Percentiles rank a stretch among this genome's conserved stretches.
phyloP scores from a whole-genome alignment of 2,888 invertebrate species.

The Pseudolycoriella hygida region DNA sequence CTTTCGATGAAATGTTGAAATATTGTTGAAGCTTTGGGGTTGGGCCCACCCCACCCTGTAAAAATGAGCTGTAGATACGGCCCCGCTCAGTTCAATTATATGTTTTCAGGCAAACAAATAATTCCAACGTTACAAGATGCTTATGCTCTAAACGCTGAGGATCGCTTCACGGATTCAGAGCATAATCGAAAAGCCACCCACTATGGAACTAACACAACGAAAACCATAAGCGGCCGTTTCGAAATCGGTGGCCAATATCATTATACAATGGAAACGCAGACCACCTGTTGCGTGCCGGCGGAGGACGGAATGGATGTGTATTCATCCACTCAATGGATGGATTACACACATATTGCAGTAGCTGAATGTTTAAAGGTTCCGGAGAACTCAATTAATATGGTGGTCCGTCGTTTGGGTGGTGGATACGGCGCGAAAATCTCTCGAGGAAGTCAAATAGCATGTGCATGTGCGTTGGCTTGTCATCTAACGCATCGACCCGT shows the following conservation, averaged over 20 bases:
- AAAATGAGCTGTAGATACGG: too few relatives aligned
- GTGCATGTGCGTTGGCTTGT: constrained; percentile 53
- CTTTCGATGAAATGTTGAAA: too few relatives aligned
- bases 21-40: too few relatives aligned
- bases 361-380: constrained; percentile 36
- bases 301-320: constrained; percentile 50
- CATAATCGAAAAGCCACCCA: too few relatives aligned
- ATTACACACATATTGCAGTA: constrained; percentile 37
- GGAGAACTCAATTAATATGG: constrained; percentile 47
- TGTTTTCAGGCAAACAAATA: too few relatives aligned
- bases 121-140: too few relatives aligned
- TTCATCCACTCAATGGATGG: constrained; percentile 45
- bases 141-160: too few relatives aligned
- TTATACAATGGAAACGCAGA: constrained; percentile 57
- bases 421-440: constrained; percentile 64
- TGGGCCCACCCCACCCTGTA: too few relatives aligned
- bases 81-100: too few relatives aligned
- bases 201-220: neutral
- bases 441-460: constrained; percentile 36
- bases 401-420: constrained; percentile 59
- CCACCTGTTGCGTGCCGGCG: constrained; percentile 42
- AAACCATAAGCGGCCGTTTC: constrained; percentile 33
- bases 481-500: constrained; percentile 39
- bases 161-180: too few relatives aligned
- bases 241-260: constrained; percentile 50